Percentiles rank a stretch among this genome's conserved stretches.
These are phyloP conservation scores for Cyanoramphus novaezelandiae DNA, from an alignment of 2,113 vertebrate species.

Conservation along the genomic window DNA sequence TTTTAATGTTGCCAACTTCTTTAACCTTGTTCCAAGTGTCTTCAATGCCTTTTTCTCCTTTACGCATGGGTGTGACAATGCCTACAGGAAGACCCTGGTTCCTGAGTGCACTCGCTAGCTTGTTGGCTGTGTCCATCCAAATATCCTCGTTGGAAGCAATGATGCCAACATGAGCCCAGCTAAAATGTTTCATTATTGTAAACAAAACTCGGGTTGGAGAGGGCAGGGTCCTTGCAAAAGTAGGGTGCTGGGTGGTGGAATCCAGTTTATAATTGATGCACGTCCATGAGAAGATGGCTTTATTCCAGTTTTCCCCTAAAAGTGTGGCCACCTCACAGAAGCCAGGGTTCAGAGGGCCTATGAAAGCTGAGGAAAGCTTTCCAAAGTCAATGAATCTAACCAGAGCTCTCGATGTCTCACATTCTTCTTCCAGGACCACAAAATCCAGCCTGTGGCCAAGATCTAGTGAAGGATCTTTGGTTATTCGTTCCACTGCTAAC, in stretches of 20 bases:
- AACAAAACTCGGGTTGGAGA: constrained; percentile 80
- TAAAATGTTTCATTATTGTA: constrained; percentile 84
- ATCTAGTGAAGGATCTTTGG: constrained; percentile 76
- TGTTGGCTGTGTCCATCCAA: constrained; percentile 83
- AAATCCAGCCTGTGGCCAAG: constrained; percentile 80
- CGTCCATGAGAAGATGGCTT: constrained; percentile 87
- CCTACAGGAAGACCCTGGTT: constrained; percentile 79
- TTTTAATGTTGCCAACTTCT: constrained; percentile 76
- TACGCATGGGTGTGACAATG: constrained; percentile 73
- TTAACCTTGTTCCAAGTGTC: constrained; percentile 76
- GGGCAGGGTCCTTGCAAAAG: constrained; percentile 80
- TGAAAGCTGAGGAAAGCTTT: constrained; percentile 78
- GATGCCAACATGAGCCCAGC: constrained; percentile 86
- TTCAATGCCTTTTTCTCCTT: constrained; percentile 77
- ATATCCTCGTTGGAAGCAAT: constrained; percentile 86
- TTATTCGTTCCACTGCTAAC: constrained; percentile 83
- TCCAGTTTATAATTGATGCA: constrained; percentile 85
- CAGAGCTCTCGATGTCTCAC: constrained; percentile 83
- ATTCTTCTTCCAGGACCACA: constrained; percentile 84
- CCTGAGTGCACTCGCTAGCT: constrained; percentile 79
- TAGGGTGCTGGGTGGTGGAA: constrained; percentile 68
- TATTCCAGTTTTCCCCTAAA: constrained; percentile 85
- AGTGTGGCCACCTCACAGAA: constrained; percentile 84
- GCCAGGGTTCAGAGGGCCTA: constrained; percentile 87
- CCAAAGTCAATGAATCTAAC: constrained; percentile 77